Evolutionary conservation across 1,140 invertebrate genomes (phyloP).

Genomic region (Galleria mellonella): DNA sequence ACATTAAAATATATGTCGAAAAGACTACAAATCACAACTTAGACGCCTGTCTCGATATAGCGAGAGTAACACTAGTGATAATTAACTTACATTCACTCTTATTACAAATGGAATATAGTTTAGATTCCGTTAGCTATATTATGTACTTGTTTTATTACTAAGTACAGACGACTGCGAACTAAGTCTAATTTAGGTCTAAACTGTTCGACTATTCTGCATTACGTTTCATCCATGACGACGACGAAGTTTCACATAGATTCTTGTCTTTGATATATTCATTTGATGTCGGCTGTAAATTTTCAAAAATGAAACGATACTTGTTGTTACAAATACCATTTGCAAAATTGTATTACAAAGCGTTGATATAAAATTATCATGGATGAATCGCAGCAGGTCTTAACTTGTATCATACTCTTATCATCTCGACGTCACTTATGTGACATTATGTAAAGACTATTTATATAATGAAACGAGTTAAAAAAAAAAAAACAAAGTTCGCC

Average conservation of each 20-base stretch:
- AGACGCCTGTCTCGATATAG: constrained; percentile 48
- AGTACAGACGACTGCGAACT: constrained; percentile 45
- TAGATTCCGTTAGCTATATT: constrained; percentile 51
- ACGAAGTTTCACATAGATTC: too few species aligned
- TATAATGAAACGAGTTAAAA: too few species aligned
- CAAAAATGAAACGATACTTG: too few species aligned
- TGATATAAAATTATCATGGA: too few species aligned
- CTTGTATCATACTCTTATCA: too few species aligned
- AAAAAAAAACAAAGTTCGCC: background rate
- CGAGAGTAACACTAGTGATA: constrained; percentile 39
- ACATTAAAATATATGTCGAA: constrained; percentile 52
- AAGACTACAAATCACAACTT: constrained; percentile 60
- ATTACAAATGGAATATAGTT: constrained; percentile 56
- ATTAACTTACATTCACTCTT: constrained; percentile 45
- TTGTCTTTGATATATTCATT: too few species aligned
- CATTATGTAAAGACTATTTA: too few species aligned
- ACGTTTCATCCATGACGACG: constrained; percentile 12
- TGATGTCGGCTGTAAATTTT: too few species aligned
- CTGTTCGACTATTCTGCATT: constrained; percentile 8
- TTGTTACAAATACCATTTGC: too few species aligned
- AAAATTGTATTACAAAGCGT: too few species aligned
- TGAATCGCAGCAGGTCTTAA: too few species aligned
- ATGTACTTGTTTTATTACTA: constrained; percentile 64
- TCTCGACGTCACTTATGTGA: too few species aligned
- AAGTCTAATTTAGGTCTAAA: constrained; percentile 22